A percentile compares a stretch with the other conserved stretches of the same genome.
phyloP scores from a whole-genome alignment of 1,140 invertebrate genomes.

The Bombus confusus region DNA sequence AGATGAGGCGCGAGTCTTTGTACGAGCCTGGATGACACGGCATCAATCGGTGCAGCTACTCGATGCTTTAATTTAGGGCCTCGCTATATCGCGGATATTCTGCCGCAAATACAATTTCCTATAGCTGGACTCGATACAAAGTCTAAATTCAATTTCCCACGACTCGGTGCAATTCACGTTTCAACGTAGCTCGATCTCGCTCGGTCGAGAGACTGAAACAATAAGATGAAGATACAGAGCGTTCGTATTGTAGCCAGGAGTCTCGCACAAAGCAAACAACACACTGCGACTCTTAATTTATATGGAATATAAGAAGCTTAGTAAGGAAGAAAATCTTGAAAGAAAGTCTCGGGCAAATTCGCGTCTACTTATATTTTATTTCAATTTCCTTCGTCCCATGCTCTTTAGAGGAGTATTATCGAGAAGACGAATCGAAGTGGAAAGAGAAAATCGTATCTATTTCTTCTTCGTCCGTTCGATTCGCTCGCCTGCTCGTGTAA shows the following conservation, averaged over 20 bases:
- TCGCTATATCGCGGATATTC: neutral
- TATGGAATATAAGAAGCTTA: neutral
- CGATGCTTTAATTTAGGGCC: neutral
- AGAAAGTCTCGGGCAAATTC: neutral
- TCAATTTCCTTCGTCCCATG: neutral
- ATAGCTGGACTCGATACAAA: neutral
- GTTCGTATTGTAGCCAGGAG: neutral
- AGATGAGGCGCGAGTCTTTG: too few relatives aligned
- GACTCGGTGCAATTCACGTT: neutral
- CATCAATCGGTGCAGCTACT: neutral
- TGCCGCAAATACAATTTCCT: constrained; percentile 12
- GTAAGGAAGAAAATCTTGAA: neutral
- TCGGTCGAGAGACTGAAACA: too few relatives aligned
- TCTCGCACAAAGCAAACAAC: neutral
- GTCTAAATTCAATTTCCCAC: constrained; percentile 2
- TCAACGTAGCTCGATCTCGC: neutral
- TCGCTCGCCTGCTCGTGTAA: neutral
- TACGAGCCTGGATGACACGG: neutral
- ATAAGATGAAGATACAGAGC: too few relatives aligned
- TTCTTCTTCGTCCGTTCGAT: neutral
- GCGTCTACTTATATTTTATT: neutral
- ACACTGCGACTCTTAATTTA: neutral
- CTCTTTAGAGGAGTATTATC: neutral
- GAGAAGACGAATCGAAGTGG: neutral
- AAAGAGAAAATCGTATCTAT: neutral